Evolutionary conservation across 2,113 vertebrate species (phyloP).

Genomic region (Eulemur rufifrons): DNA sequence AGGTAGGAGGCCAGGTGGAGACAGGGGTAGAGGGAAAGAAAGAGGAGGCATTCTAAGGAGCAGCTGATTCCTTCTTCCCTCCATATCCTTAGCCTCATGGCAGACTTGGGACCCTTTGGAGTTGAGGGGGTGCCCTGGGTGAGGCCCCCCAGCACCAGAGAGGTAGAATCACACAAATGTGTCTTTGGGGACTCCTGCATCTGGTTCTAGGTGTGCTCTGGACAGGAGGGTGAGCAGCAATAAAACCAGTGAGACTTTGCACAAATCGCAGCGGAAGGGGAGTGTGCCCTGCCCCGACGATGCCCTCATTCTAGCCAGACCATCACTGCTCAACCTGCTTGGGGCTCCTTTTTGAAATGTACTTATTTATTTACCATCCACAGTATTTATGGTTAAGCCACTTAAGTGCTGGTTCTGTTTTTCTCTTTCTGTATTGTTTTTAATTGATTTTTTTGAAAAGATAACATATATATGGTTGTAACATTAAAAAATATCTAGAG

Average conservation of each 20-base stretch:
- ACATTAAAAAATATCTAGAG: neutral
- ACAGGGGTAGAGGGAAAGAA: neutral
- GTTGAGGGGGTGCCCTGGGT: neutral
- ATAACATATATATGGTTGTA: neutral
- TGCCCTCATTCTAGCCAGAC: neutral
- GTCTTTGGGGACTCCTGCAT: neutral
- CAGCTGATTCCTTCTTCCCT: neutral
- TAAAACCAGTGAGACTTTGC: neutral
- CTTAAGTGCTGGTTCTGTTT: slow-evolving; percentile 29
- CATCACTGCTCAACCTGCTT: neutral
- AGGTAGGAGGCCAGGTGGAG: neutral
- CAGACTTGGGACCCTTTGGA: neutral
- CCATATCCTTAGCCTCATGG: neutral
- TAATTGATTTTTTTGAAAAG: neutral
- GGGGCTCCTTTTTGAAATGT: neutral
- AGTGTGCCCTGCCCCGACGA: neutral
- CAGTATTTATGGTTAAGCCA: slow-evolving; percentile 23
- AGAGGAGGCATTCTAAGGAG: neutral
- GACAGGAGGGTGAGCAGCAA: neutral
- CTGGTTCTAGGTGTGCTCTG: neutral
- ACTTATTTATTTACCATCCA: neutral
- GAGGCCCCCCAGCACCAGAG: neutral
- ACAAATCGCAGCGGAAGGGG: rapidly evolving
- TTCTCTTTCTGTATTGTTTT: slow-evolving; percentile 43
- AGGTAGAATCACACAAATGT: neutral